Conservation (phyloP, 2,113 vertebrate species). For the Brachyistius frenatus region DNA sequence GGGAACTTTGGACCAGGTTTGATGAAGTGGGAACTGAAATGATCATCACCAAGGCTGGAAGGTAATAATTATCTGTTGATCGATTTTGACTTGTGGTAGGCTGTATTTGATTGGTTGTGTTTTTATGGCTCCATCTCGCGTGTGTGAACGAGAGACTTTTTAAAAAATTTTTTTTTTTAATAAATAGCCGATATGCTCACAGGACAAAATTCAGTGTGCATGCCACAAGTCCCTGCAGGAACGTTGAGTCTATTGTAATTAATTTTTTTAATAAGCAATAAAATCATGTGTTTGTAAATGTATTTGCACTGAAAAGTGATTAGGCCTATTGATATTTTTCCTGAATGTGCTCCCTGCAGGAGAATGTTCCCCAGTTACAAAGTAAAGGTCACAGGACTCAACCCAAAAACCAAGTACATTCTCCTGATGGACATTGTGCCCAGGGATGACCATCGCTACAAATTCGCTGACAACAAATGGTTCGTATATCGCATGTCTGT, state of each 20-base stretch:
- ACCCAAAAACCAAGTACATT: conserved; percentile 98
- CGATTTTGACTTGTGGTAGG: too few relatives aligned
- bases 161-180: not conserved
- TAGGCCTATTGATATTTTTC: not conserved
- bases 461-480: conserved; percentile 99
- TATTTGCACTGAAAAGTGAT: not conserved
- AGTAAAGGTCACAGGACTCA: conserved; percentile 96
- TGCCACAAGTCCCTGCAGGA: too few relatives aligned
- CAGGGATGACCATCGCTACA: conserved; percentile 96
- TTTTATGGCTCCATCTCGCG: not conserved
- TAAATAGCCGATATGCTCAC: too few relatives aligned
- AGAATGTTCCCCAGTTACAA: conserved; percentile 99
- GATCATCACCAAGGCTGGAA: conserved; percentile 98
- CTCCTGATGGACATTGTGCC: conserved; percentile 97
- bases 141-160: too few relatives aligned
- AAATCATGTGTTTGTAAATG: not conserved
- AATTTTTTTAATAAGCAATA: not conserved
- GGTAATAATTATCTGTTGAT: conserved; percentile 77
- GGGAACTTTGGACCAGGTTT: conserved; percentile 96
- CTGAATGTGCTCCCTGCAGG: conserved; percentile 71
- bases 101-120: not conserved
- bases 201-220: too few relatives aligned
- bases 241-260: too few relatives aligned
- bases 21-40: conserved; percentile 96
- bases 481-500: conserved; percentile 71